These are phyloP conservation scores for Pherbina coryleti DNA, from an alignment of 2,888 invertebrate species.

Conservation along the genomic window DNA sequence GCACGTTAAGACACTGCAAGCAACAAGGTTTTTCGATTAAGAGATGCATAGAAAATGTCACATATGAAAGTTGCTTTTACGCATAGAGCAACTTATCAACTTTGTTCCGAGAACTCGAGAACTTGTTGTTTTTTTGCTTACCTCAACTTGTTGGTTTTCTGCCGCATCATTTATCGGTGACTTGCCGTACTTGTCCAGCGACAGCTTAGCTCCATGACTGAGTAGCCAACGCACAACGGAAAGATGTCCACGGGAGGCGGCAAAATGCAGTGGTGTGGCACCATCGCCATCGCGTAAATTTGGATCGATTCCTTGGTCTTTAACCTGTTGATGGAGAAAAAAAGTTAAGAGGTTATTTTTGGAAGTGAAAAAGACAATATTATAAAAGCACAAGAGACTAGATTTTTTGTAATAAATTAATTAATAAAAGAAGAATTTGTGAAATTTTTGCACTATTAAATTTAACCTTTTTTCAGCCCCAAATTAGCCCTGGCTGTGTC, in stretches of 20 bases:
- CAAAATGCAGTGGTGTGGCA: conserved; percentile 90
- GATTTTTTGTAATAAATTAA: too few species aligned
- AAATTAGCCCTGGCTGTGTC: too few species aligned
- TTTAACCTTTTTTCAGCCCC: too few species aligned
- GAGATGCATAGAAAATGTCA: conserved; percentile 1
- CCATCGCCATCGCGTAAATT: conserved; percentile 90
- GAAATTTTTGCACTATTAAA: too few species aligned
- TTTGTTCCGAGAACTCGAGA: not conserved
- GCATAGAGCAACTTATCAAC: not conserved
- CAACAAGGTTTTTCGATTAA: not conserved
- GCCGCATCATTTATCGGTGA: conserved; percentile 93
- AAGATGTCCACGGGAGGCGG: conserved; percentile 86
- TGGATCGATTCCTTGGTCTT: conserved; percentile 86
- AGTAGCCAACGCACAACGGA: conserved; percentile 87
- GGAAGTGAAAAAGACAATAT: too few species aligned
- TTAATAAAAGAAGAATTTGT: too few species aligned
- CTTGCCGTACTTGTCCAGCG: conserved; percentile 88
- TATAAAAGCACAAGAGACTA: too few species aligned
- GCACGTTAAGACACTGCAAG: conserved; percentile 80
- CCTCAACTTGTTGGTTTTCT: conserved; percentile 91
- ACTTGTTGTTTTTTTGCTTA: conserved; percentile 62
- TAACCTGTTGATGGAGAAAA: conserved; percentile 72
- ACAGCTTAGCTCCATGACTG: conserved; percentile 83
- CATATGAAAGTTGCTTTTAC: not conserved
- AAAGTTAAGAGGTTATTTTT: not conserved